Conservation (phyloP, 2,888 invertebrate genomes). For the Epirrhoe tristata region DNA sequence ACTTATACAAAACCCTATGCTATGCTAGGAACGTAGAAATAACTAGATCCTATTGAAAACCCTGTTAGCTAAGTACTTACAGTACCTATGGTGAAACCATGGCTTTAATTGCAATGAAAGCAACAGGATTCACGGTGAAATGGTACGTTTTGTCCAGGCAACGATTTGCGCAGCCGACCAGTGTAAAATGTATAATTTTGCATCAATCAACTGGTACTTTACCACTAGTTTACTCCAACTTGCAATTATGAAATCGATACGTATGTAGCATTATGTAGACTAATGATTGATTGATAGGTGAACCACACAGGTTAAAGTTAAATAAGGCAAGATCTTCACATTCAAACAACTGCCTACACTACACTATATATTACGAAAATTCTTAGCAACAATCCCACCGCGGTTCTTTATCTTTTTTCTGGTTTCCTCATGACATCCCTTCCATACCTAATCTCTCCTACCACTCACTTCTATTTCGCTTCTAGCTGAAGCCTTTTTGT, state of each 20-base stretch:
- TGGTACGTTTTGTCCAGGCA: constrained; percentile 23
- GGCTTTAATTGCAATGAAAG: constrained; percentile 26
- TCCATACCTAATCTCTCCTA: neutral
- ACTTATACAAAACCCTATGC: neutral
- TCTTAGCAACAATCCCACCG: too few relatives aligned
- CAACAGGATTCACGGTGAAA: constrained; percentile 37
- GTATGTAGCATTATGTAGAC: neutral
- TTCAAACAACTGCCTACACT: too few relatives aligned
- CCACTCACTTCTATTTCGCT: too few relatives aligned
- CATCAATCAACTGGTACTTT: constrained; percentile 2
- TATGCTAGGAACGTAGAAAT: neutral
- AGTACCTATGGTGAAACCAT: constrained; percentile 11
- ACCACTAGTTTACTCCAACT: neutral
- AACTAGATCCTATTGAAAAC: neutral
- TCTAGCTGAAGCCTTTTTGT: too few relatives aligned
- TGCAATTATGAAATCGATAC: neutral
- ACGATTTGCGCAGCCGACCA: constrained; percentile 29
- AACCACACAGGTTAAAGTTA: too few relatives aligned
- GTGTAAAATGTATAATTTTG: constrained; percentile 23
- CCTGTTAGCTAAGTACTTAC: neutral
- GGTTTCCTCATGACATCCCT: too few relatives aligned
- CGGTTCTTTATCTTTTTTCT: too few relatives aligned
- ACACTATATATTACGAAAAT: too few relatives aligned
- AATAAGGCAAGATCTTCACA: too few relatives aligned
- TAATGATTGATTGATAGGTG: neutral